A percentile compares a stretch with the other conserved stretches of the same genome.
phyloP scores from a whole-genome alignment of 2,113 vertebrate species.

The Phaethornis superciliosus region DNA sequence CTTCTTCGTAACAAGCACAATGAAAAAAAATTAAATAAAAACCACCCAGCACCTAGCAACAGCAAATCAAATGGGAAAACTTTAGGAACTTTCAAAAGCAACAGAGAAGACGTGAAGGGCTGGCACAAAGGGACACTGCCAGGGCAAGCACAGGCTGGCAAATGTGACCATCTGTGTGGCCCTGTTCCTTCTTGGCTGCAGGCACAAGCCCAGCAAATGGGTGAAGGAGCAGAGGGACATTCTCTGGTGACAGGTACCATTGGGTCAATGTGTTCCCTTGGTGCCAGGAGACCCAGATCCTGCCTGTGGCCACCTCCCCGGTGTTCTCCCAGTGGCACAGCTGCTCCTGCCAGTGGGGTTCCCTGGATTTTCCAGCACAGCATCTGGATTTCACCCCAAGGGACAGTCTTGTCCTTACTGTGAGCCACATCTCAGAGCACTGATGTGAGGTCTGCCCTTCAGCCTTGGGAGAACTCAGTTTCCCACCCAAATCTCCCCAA shows the following conservation, averaged over 20 bases:
- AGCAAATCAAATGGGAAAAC: constrained; percentile 64
- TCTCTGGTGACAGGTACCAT: accelerated
- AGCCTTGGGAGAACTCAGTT: neutral
- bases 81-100: constrained; percentile 64
- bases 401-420: neutral
- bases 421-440: neutral
- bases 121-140: neutral
- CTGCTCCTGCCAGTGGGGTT: neutral
- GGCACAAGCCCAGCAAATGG: neutral
- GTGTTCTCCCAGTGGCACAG: accelerated
- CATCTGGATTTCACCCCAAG: neutral
- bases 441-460: neutral
- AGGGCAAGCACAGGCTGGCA: neutral
- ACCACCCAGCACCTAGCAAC: constrained; percentile 70
- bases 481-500: neutral
- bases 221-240: neutral
- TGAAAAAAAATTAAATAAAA: neutral
- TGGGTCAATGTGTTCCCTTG: neutral
- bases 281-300: accelerated
- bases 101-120: neutral
- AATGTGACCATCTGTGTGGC: neutral
- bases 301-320: neutral
- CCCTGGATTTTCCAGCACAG: neutral
- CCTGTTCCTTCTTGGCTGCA: neutral
- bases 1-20: constrained; percentile 65